Evolutionary conservation across 2,888 invertebrate species (phyloP), one percentile per base, ranked within the genome.

Genomic region (Junonia oenone): DNA sequence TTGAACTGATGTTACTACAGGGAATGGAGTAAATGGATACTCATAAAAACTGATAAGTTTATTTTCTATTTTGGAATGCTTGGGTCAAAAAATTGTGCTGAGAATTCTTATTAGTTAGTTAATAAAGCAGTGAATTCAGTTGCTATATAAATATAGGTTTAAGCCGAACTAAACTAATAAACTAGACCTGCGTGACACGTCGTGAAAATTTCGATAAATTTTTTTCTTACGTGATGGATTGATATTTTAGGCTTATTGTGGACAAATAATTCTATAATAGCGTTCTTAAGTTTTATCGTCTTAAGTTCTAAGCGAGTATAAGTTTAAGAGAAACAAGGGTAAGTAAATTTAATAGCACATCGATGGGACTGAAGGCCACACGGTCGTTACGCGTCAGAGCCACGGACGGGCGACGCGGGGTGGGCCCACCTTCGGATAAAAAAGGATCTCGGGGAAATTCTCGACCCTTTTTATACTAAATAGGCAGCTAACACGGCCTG

Each of bases 381-480:
- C 55, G 45, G 50, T 45, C 56, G 56, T 51, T 58, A 58, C 53
- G 46, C 51, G 43, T 45, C 38, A 45, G 52, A 49, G 40, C 51
- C 38, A 29, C 37, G 53, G 56, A 49, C 53, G 64, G 27, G 59
- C 57, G 53, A 57, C 57, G 69, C 29, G 68, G 75, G 75, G 73
- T 68, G 74, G 73, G 61, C 67, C 81, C 80, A 71, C 81, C 81
- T 74, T 64, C 76, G 81, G 83, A 81, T 86, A 87, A 88, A 89
- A 82, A 90, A 88, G 86, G 83, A 85, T 86, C 83, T 85, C 80
- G 73, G 56, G 74, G 79, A 81, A 86, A 83, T 78, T 81, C 83
- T 83, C 86, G 88, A 86, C 86, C 88, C 89, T 89, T 90, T 90
- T 89, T 89, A 89, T 89, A 89, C 90, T 90, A 89, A 90, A 90